phyloP scores from a whole-genome alignment of 2,797 vertebrate species.

The Onychomys leucogaster region DNA sequence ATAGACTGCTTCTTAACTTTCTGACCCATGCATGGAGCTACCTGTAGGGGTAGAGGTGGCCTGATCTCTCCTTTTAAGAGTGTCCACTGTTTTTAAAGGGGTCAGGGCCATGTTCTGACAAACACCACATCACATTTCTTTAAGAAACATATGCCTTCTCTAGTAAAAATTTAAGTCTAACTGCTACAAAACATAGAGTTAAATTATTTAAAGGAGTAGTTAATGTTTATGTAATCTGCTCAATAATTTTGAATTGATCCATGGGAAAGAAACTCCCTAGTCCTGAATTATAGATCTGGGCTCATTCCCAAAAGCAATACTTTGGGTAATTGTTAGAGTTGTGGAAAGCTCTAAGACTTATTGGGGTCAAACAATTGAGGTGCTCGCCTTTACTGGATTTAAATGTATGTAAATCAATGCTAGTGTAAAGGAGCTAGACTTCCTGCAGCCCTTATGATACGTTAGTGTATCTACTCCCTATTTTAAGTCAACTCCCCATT shows the following conservation, averaged over 20 bases:
- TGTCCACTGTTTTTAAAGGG: not conserved
- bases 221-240: not conserved
- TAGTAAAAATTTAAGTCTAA: not conserved
- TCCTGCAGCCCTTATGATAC: rapidly evolving
- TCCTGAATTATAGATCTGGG: not conserved
- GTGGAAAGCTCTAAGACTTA: no score
- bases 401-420: not conserved
- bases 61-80: not conserved
- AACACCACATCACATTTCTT: not conserved
- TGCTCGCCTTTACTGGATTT: not conserved
- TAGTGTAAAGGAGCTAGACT: not conserved
- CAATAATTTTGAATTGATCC: not conserved
- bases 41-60: not conserved
- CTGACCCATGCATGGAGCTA: not conserved
- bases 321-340: not conserved
- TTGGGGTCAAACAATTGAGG: not conserved
- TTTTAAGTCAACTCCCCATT: not conserved
- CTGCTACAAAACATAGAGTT: not conserved
- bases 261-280: not conserved
- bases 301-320: not conserved
- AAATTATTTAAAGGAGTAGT: not conserved
- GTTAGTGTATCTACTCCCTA: not conserved
- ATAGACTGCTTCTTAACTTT: not conserved
- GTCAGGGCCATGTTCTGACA: not conserved
- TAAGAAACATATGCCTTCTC: not conserved